Conservation (phyloP, 1,140 invertebrate genomes). For the Magallana ariakensis region DNA sequence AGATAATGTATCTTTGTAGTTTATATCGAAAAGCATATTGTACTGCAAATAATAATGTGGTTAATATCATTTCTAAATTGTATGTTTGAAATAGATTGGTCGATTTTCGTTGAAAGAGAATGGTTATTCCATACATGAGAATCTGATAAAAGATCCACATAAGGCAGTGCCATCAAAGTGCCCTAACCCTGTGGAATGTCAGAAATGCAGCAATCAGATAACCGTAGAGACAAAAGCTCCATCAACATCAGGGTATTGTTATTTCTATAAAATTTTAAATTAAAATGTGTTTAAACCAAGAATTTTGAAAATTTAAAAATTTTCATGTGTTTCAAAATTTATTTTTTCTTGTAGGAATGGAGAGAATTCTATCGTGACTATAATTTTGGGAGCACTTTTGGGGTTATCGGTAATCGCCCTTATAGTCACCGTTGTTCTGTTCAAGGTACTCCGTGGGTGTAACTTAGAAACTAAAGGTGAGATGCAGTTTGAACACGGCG, state of each 20-base stretch:
- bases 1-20: no score
- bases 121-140: neutral
- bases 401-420: neutral
- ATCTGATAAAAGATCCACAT: neutral
- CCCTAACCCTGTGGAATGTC: neutral
- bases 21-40: no score
- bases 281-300: no score
- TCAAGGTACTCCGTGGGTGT: neutral
- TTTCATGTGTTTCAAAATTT: no score
- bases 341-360: neutral
- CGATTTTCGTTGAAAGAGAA: neutral
- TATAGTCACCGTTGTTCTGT: neutral
- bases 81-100: neutral
- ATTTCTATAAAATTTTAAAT: no score
- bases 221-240: neutral
- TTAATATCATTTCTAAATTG: no score
- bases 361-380: neutral
- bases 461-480: neutral
- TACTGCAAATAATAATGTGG: no score
- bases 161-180: conserved; percentile 2
- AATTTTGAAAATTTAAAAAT: no score
- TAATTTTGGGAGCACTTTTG: neutral
- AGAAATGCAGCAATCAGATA: neutral
- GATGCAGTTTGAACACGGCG: neutral
- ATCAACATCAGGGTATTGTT: neutral